Base-by-base conservation (phyloP, 2,113 vertebrate species). In the Noctilio leporinus region DNA sequence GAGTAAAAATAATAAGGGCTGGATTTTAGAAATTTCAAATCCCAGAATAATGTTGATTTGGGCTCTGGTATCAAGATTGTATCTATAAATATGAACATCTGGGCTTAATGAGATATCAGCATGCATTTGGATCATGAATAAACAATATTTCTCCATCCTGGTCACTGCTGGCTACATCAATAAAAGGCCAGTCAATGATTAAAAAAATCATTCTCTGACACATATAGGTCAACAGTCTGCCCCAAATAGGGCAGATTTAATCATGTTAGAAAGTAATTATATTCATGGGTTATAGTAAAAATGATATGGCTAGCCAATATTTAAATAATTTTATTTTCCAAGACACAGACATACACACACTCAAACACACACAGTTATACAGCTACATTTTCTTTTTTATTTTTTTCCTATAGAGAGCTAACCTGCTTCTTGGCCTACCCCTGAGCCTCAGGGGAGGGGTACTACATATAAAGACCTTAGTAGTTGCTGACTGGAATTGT, bases 21-120 rank as follows among this genome's bases (percentile, higher is more conserved):
- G 96, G 88, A 91, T 95, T 69, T 82, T 22, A 93, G 55, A 82
- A 97, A 96, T 93, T 95, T 43, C 30, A 7, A 70, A 43, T 93
- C 43, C 17, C 49, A 85, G 14, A 26, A 92, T 62, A 92, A 76
- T 82, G 43, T 80, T 97, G 77, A 73, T 78, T 95, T 96, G 94
- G 95, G 81, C 90, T 70, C 40, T 84, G 45, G 24, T 62, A 47
- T 91, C n/a, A 94, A 95, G 96, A 95, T 97, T 86, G 1, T 96
- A 96, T 95, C 94, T 96, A 83, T 65, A n/a, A 96, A 83, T 91
- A 95, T 24, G 55, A 92, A 91, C 95, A 96, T 96, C 94, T 96
- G 95, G 7, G 7, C 62, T 76, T 92, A 94, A 95, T 8, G 3
- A 86, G 69, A 95, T 95, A 93, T 67, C 94, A 72, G 73, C 73